A percentile compares a stretch with the other conserved stretches of the same genome.
Conservation (phyloP, 2,797 vertebrate species). For the Octomys mimax region DNA sequence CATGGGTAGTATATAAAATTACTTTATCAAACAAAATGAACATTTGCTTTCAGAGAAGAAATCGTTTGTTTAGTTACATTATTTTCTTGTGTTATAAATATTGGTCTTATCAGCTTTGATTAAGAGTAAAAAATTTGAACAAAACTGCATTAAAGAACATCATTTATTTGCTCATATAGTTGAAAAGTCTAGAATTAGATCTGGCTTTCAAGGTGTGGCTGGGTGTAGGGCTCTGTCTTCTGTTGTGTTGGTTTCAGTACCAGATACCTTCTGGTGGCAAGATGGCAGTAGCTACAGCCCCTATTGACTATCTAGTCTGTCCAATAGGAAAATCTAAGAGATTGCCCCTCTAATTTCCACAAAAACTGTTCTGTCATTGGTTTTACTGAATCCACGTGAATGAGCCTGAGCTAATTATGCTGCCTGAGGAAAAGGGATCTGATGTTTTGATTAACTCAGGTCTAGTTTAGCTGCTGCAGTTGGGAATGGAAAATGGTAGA, state of each 20-base stretch:
- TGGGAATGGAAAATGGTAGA: background rate
- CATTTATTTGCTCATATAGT: constrained; percentile 7
- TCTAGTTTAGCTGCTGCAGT: background rate
- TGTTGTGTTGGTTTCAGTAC: background rate
- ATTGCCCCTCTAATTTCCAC: background rate
- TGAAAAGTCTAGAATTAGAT: constrained; percentile 23
- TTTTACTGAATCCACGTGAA: background rate
- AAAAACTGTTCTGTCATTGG: background rate
- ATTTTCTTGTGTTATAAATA: background rate
- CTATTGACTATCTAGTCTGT: background rate
- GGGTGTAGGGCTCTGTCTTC: background rate
- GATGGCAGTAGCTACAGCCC: background rate
- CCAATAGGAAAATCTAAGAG: background rate
- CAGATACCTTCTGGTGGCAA: background rate
- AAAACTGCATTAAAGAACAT: background rate
- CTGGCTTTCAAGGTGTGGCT: background rate
- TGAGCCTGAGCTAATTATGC: background rate
- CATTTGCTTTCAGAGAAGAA: constrained; percentile 31
- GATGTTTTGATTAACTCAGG: background rate
- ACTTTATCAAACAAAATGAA: background rate
- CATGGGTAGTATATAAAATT: background rate
- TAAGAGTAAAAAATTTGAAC: constrained; percentile 5
- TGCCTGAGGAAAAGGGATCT: background rate
- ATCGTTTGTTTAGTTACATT: constrained; percentile 29
- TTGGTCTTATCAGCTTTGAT: constrained; percentile 35